Base-by-base conservation (phyloP, 2,888 invertebrate genomes). In the Zhengitettix transpicula region DNA sequence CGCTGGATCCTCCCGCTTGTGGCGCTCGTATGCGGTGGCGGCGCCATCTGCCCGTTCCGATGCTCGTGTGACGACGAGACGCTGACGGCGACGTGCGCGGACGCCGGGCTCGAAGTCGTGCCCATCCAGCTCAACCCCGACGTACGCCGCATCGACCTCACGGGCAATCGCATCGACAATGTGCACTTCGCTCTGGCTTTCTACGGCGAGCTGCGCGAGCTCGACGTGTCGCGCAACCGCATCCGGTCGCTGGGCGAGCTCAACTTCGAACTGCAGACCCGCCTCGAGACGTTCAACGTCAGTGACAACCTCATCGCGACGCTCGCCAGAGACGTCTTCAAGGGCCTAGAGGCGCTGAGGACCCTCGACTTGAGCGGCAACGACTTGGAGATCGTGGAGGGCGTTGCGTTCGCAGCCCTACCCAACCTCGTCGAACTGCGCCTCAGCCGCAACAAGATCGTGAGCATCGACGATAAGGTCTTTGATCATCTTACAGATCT, bases 121-220 rank as follows among this genome's bases (percentile, higher is more conserved):
- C 92, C 92, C 62, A 90, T 91, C 67, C 90, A 90, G 71, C 79
- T 92, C 66, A 92, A 92, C 73, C 94, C 94, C 52, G 89, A 89
- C 71, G 82, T 89, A 57, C 83, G 82, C 58, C 83, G 85, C 73
- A 85, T 94, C 69, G 87, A 88, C 71, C 81, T 94, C 61, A 85
- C 86, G n/a, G 81, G 84, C 70, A 94, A 94, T 73, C 82, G 83
- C 66, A 89, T 95, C 69, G 80, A 81, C 69, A 83, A 81, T 69
- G 80, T 94, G 10, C 83, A 86, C 65, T 85, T 85, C 71, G 84
- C 88, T 17, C 81, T 92, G 69, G 81, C 80, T 57, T 87, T 91
- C 74, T 92, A 92, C 75, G 82, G 83, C 65, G 84, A 86, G 68
- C 79, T 95, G 51, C 81, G 84, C 68, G 81, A 82, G 58, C 80